Evolutionary conservation across 53 echinoderm and acorn worm genomes (phyloP).

Genomic region (Holothuria scabra): DNA sequence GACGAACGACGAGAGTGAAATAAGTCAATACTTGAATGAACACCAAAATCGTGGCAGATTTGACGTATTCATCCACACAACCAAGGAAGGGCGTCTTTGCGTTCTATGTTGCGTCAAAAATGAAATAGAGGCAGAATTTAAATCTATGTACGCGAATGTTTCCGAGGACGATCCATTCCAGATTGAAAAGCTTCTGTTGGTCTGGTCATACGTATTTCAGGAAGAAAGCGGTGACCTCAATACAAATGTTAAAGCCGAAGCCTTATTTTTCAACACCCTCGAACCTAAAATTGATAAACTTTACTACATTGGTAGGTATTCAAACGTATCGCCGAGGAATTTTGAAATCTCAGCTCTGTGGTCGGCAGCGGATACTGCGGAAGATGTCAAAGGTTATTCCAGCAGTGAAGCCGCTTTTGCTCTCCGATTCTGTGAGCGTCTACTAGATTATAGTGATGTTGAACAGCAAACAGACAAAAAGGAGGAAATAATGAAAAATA

Average conservation of each 20-base stretch:
- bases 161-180: conserved; percentile 3
- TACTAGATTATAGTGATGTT: too few relatives aligned
- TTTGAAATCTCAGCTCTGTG: conserved; percentile 1
- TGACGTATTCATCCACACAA: background rate
- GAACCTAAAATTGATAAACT: background rate
- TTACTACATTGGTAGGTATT: background rate
- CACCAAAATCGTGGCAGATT: background rate
- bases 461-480: too few relatives aligned
- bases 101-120: background rate
- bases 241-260: background rate
- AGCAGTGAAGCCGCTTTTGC: too few relatives aligned
- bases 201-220: conserved; percentile 6
- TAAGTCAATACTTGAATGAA: background rate
- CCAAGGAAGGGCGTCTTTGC: background rate
- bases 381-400: too few relatives aligned
- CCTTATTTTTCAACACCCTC: background rate
- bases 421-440: too few relatives aligned
- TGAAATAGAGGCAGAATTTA: background rate
- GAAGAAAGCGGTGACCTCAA: background rate
- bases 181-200: background rate
- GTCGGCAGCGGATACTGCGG: too few relatives aligned
- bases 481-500: too few relatives aligned
- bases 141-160: background rate
- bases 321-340: background rate
- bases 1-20: background rate